Conservation (phyloP, 1,140 invertebrate species). For the Probaryconus sp. region DNA sequence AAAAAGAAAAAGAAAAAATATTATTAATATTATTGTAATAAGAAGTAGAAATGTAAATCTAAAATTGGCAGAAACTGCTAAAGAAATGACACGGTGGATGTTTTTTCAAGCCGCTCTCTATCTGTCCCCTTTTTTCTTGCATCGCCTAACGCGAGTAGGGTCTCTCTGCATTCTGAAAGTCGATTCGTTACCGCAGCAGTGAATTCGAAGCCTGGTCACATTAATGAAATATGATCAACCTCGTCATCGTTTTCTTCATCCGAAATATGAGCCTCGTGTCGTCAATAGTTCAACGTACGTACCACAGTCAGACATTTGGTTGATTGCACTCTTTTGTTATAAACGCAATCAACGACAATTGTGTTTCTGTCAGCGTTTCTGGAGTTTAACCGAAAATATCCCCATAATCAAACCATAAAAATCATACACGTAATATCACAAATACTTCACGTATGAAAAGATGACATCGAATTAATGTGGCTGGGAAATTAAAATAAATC, state of each 20-base stretch:
- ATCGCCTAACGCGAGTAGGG: too few relatives aligned
- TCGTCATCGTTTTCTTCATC: constrained; percentile 47
- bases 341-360: constrained; percentile 25
- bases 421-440: too few relatives aligned
- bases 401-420: too few relatives aligned
- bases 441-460: too few relatives aligned
- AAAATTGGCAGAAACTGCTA: not conserved
- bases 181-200: constrained; percentile 46
- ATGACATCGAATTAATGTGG: too few relatives aligned
- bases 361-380: not conserved
- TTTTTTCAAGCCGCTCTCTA: constrained; percentile 17
- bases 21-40: too few relatives aligned
- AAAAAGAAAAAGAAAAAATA: too few relatives aligned
- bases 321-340: constrained; percentile 22
- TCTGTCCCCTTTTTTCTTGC: too few relatives aligned
- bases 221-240: constrained; percentile 55
- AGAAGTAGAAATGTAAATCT: too few relatives aligned
- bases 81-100: constrained; percentile 9
- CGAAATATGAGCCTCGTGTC: constrained; percentile 42
- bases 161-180: constrained; percentile 24
- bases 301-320: constrained; percentile 5
- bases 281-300: constrained; percentile 39
- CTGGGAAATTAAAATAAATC: too few relatives aligned
- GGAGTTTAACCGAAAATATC: too few relatives aligned
- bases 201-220: constrained; percentile 45